Percentiles rank a stretch among this genome's conserved stretches.
These are phyloP conservation scores for Nestor notabilis DNA, from an alignment of 2,113 vertebrate species.

Conservation along the genomic window DNA sequence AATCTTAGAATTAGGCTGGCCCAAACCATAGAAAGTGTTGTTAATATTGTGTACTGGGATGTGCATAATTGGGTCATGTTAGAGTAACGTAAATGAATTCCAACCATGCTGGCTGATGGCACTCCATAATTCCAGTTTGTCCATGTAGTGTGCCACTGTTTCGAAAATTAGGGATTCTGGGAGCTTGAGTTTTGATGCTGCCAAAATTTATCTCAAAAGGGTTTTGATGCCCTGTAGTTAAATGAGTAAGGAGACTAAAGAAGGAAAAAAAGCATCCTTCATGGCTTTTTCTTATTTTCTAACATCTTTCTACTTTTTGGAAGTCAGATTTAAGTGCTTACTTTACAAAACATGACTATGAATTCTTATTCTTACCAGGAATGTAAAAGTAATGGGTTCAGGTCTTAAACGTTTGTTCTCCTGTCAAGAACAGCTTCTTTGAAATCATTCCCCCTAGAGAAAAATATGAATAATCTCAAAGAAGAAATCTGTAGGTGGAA, in stretches of 20 bases:
- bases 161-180: background rate
- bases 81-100: background rate
- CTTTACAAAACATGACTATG: background rate
- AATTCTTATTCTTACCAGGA: conserved; percentile 6
- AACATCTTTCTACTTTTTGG: background rate
- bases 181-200: background rate
- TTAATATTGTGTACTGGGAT: background rate
- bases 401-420: conserved; percentile 22
- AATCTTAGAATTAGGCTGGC: conserved; percentile 1
- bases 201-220: background rate
- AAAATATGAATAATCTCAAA: conserved; percentile 35
- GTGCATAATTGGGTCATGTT: background rate
- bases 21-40: background rate
- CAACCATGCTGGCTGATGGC: background rate
- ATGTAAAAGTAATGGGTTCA: conserved; percentile 20
- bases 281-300: background rate
- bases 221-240: background rate
- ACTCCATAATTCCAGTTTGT: background rate
- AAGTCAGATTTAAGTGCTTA: background rate
- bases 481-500: conserved; percentile 24
- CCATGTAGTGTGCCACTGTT: background rate
- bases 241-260: background rate
- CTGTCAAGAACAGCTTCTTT: conserved; percentile 18
- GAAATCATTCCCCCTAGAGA: conserved; percentile 12
- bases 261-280: background rate